Base-by-base conservation (phyloP, 2,888 invertebrate species). In the Homarus gammarus region DNA sequence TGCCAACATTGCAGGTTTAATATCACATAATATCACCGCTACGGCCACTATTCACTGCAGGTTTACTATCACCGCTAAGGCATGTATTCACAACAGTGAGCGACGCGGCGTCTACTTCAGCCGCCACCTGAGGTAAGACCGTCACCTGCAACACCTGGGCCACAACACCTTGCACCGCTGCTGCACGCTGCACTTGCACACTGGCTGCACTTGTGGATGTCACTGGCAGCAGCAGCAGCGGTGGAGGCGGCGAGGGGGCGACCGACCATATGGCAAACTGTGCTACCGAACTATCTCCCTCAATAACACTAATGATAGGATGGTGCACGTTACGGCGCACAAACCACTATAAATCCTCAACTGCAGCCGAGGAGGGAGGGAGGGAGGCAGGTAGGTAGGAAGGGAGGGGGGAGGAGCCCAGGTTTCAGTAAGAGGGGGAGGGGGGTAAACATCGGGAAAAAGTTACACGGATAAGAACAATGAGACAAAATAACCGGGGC, bases 271-370 rank as follows among this genome's bases (percentile, higher is more conserved):
- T 85, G 85, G 85, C 85, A 64, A 85, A 77, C 85, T 85, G 75
- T 68, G 77, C 77, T 85, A 78, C 77, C 83, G 72, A 51, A 83
- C 83, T 72, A 49, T 83, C 83, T 82, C 44, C 84, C 75, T 85
- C 85, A 85, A 77, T 85, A 85, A 85, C 77, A 44, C 38, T 85
- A 85, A 85, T 85, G 77, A 85, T 85, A 85, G 85, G 85, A 85
- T 85, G 77, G 64, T 36, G 33, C 44, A 49, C 77, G 77, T 77
- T 85, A 77, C 44, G 77, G 77, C 49, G 77, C 77, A 49, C 70
- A 77, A 77, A 85, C 40, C 72, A 85, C 77, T 31, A 85, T 85
- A 77, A 85, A 85, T 77, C 77, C 85, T 27, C 51, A 51, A 78
- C 78, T 51, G 51, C 78, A 56, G 2, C 78, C 56, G 33, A 51